Conservation (phyloP, 2,113 vertebrate species). For the Megalops atlanticus region DNA sequence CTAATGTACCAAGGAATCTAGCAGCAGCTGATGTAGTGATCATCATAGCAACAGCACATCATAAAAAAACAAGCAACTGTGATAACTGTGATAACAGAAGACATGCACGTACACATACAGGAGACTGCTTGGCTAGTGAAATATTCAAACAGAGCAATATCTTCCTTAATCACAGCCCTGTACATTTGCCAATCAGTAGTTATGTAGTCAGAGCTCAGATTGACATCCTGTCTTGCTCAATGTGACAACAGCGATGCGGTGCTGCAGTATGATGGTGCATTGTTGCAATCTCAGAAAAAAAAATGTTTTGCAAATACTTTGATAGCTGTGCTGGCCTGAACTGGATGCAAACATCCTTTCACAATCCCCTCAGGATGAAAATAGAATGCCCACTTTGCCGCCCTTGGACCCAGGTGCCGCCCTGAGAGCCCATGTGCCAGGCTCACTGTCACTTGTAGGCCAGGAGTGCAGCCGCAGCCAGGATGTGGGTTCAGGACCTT, state of each 20-base stretch:
- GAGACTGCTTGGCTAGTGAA: background rate
- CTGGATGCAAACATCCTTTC: background rate
- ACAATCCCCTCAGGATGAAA: background rate
- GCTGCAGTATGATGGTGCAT: background rate
- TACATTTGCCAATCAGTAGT: background rate
- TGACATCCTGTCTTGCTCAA: background rate
- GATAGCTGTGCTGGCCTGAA: background rate
- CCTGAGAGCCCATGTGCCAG: background rate
- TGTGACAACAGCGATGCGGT: background rate
- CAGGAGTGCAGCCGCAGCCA: background rate
- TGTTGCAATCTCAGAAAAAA: background rate
- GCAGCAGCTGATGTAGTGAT: background rate
- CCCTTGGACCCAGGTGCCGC: background rate
- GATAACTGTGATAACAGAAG: background rate
- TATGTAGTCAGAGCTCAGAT: no score
- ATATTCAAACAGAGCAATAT: background rate
- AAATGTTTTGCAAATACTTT: background rate
- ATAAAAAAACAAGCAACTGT: background rate
- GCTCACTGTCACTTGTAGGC: background rate
- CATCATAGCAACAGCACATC: background rate
- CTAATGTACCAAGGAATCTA: background rate
- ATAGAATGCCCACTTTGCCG: background rate
- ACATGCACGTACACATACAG: background rate
- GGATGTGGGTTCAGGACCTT: slow-evolving; percentile 41
- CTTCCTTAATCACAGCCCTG: no score